Evolutionary conservation across 2,888 invertebrate species (phyloP).

Genomic region (Osmoderma eremita): DNA sequence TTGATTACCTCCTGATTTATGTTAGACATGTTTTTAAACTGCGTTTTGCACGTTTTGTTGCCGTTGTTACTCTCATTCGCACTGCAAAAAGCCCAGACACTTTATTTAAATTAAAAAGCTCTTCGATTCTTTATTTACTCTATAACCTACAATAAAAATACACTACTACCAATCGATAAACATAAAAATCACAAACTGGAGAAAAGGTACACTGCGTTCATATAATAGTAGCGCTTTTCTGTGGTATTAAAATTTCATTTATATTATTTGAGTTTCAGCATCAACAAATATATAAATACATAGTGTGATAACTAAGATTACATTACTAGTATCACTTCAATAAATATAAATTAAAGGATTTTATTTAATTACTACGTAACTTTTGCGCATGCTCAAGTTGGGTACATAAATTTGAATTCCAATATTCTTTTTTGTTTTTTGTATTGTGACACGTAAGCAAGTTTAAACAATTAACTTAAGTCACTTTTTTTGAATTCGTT

Average conservation of each 20-base stretch:
- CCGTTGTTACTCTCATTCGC: neutral
- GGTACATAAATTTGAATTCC: neutral
- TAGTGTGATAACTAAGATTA: no score
- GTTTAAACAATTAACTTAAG: neutral
- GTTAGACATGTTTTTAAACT: conserved; percentile 41
- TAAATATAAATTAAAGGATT: no score
- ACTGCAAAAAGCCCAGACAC: neutral
- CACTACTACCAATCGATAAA: neutral
- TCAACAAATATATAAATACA: no score
- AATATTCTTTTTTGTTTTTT: neutral
- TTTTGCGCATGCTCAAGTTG: neutral
- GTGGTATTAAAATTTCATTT: no score
- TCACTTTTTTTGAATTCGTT: neutral
- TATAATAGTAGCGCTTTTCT: no score
- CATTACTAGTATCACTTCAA: no score
- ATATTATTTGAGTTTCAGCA: no score
- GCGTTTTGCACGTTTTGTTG: neutral
- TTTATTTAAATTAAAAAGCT: conserved; percentile 14
- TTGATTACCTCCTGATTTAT: conserved; percentile 59
- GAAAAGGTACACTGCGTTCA: neutral
- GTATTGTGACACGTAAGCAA: no score
- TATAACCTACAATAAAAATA: conserved; percentile 26
- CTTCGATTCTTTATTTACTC: conserved; percentile 8
- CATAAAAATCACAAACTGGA: neutral
- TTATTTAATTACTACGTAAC: no score